Percentiles rank a stretch among this genome's conserved stretches.
These are phyloP conservation scores for Xylota sylvarum DNA, from an alignment of 2,888 invertebrate genomes.

Conservation along the genomic window DNA sequence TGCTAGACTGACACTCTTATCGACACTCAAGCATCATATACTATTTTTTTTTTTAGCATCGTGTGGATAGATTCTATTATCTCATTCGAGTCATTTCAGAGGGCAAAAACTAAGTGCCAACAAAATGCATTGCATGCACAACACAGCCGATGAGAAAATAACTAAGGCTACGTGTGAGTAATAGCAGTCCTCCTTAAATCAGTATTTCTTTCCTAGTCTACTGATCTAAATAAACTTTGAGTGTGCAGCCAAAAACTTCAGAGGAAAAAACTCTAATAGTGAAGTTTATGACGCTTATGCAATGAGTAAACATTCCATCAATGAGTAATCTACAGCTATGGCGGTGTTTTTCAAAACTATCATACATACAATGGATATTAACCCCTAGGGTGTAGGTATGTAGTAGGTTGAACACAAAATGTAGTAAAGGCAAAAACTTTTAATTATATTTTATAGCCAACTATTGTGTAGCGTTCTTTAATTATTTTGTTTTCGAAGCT, in stretches of 20 bases:
- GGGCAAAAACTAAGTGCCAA: conserved; percentile 2
- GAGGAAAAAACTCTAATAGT: background rate
- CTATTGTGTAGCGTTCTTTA: background rate
- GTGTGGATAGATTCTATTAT: conserved; percentile 5
- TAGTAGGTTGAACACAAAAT: background rate
- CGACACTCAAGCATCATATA: conserved; percentile 36
- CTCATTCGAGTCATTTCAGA: background rate
- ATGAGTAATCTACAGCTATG: conserved; percentile 2
- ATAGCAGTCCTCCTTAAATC: background rate
- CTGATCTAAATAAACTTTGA: background rate
- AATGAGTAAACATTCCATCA: background rate
- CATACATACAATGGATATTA: background rate
- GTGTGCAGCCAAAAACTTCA: background rate
- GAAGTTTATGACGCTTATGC: conserved; percentile 4
- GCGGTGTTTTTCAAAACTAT: background rate
- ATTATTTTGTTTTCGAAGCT: background rate
- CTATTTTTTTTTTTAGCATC: conserved; percentile 10
- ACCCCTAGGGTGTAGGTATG: background rate
- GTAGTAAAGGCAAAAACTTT: background rate
- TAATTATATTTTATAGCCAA: background rate
- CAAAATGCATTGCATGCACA: conserved; percentile 3
- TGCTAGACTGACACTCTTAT: conserved; percentile 24
- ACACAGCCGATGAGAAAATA: background rate
- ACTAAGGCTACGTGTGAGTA: conserved; percentile 4
- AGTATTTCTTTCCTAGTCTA: background rate